Percentiles rank a stretch among this genome's conserved stretches.
These are phyloP conservation scores for Oreocharis arfaki DNA, from an alignment of 2,113 vertebrate genomes.

Conservation along the genomic window DNA sequence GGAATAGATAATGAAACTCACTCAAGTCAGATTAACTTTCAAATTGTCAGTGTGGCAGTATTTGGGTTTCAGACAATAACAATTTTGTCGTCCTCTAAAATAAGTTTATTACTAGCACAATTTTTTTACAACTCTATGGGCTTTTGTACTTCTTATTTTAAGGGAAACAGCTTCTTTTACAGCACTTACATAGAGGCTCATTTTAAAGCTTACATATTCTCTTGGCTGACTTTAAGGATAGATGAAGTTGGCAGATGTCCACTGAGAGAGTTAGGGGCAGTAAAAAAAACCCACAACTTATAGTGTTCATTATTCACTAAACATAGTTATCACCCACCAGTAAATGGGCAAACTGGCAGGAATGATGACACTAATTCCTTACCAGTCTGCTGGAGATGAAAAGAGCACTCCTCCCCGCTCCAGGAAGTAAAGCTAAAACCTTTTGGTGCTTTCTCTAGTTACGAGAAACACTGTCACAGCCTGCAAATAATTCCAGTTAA, in stretches of 20 bases:
- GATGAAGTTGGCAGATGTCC: conserved; percentile 15
- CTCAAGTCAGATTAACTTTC: background rate
- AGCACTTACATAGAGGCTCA: background rate
- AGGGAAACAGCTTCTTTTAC: background rate
- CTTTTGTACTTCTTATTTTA: conserved; percentile 5
- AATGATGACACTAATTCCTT: background rate
- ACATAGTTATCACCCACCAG: background rate
- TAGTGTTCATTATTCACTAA: background rate
- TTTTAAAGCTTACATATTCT: conserved; percentile 12
- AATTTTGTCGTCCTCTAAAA: background rate
- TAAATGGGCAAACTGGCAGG: background rate
- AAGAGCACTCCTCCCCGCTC: background rate
- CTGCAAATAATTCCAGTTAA: background rate
- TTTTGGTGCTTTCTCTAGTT: background rate
- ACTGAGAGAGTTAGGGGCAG: background rate
- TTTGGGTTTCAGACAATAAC: conserved; percentile 29
- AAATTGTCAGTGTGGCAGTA: background rate
- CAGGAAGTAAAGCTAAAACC: background rate
- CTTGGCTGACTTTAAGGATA: background rate
- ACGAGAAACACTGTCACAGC: background rate
- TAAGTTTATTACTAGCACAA: background rate
- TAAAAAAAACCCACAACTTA: background rate
- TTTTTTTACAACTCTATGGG: background rate
- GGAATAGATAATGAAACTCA: background rate
- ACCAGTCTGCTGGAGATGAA: background rate